phyloP scores from a whole-genome alignment of 2,888 invertebrate genomes.

The Trachelus troglodyta region DNA sequence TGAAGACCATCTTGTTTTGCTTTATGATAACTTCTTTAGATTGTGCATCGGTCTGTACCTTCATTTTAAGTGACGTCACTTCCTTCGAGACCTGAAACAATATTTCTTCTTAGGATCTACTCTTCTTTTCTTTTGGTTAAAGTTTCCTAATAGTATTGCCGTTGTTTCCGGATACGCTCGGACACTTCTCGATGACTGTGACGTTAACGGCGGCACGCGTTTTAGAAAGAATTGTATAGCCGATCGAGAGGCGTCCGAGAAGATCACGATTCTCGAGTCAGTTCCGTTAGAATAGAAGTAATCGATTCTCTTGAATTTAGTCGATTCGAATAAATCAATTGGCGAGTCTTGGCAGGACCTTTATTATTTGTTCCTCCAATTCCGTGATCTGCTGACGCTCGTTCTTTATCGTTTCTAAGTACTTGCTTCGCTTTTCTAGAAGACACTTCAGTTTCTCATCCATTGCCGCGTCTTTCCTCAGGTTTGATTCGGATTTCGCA shows the following conservation, averaged over 20 bases:
- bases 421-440: conserved; percentile 70
- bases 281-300: not conserved
- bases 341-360: conserved; percentile 56
- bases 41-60: conserved; percentile 66
- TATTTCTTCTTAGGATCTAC: conserved; percentile 21
- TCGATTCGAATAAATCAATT: not conserved
- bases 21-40: conserved; percentile 68
- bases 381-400: conserved; percentile 69
- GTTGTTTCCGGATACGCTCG: not conserved
- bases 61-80: conserved; percentile 61
- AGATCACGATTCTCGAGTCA: not conserved
- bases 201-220: not conserved
- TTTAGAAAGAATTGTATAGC: not conserved
- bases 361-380: conserved; percentile 69
- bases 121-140: not conserved
- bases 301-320: not conserved
- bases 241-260: not conserved
- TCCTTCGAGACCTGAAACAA: conserved; percentile 64
- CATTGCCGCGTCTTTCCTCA: conserved; percentile 69
- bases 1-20: conserved; percentile 70
- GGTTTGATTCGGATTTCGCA: conserved; percentile 71
- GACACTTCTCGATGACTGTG: not conserved
- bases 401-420: conserved; percentile 67
- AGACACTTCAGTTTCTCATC: conserved; percentile 69
- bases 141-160: not conserved